phyloP scores from a whole-genome alignment of 2,888 invertebrate genomes.

The Trachelus stipa region DNA sequence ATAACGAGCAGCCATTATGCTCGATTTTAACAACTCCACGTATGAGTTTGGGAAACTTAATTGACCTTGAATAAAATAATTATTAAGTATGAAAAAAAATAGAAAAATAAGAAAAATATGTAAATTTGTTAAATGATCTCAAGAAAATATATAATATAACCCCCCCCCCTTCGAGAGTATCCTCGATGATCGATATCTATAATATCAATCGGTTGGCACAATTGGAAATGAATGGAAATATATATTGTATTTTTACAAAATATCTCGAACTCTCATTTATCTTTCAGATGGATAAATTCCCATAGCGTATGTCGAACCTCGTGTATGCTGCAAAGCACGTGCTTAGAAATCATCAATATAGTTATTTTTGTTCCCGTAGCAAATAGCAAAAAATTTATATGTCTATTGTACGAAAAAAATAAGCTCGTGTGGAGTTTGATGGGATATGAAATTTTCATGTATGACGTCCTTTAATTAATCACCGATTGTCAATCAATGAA shows the following conservation, averaged over 20 bases:
- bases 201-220: no score
- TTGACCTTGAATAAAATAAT: slow-evolving; percentile 19
- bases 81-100: slow-evolving; percentile 15
- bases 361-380: slow-evolving; percentile 57
- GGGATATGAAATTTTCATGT: slow-evolving; percentile 45
- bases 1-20: background rate
- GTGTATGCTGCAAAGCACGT: slow-evolving; percentile 52
- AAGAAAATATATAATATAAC: background rate
- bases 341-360: slow-evolving; percentile 58
- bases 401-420: slow-evolving; percentile 61
- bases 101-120: slow-evolving; percentile 12
- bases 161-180: no score
- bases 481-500: no score
- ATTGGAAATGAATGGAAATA: no score
- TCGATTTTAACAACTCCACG: no score
- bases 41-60: no score
- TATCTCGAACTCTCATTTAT: slow-evolving; percentile 20
- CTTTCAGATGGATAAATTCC: slow-evolving; percentile 26
- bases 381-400: slow-evolving; percentile 61
- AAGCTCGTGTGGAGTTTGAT: slow-evolving; percentile 56
- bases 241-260: slow-evolving; percentile 8
- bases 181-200: no score
- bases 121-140: slow-evolving; percentile 15
- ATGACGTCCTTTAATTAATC: slow-evolving; percentile 10
- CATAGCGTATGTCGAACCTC: slow-evolving; percentile 39